phyloP scores from a whole-genome alignment of 2,888 invertebrate genomes.

The Andrena hattorfiana region DNA sequence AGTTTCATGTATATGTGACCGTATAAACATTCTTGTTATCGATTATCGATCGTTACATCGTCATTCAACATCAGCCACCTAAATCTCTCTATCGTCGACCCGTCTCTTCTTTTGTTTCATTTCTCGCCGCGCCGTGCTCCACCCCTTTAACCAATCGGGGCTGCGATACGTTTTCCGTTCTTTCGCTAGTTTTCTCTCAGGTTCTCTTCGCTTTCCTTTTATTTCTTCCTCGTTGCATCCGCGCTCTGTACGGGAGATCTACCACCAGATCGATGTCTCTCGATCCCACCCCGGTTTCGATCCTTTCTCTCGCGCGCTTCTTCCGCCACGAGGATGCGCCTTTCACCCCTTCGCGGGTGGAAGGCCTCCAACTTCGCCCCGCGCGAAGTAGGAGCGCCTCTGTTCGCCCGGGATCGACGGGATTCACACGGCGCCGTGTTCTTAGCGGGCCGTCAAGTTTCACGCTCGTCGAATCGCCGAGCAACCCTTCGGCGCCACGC shows the following conservation, averaged over 20 bases:
- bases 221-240: conserved; percentile 19
- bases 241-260: background rate
- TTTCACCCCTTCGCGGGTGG: background rate
- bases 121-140: background rate
- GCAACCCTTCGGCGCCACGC: background rate
- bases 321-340: background rate
- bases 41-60: conserved; percentile 18
- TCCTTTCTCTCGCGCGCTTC: background rate
- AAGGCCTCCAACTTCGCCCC: background rate
- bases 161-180: conserved; percentile 2
- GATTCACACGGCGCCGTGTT: conserved; percentile 15
- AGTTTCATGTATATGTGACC: conserved; percentile 34
- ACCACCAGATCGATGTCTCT: background rate
- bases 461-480: conserved; percentile 5
- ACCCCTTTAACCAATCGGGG: background rate
- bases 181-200: background rate
- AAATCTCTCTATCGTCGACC: conserved; percentile 13
- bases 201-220: conserved; percentile 12
- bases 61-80: conserved; percentile 34
- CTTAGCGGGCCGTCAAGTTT: conserved; percentile 6
- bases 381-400: background rate
- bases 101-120: background rate
- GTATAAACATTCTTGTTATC: conserved; percentile 22
- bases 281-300: background rate
- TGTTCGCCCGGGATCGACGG: background rate